Percentiles rank a stretch among this genome's conserved stretches.
Conservation (phyloP, 2,113 vertebrate genomes). For the Rhinolophus ferrumequinum region DNA sequence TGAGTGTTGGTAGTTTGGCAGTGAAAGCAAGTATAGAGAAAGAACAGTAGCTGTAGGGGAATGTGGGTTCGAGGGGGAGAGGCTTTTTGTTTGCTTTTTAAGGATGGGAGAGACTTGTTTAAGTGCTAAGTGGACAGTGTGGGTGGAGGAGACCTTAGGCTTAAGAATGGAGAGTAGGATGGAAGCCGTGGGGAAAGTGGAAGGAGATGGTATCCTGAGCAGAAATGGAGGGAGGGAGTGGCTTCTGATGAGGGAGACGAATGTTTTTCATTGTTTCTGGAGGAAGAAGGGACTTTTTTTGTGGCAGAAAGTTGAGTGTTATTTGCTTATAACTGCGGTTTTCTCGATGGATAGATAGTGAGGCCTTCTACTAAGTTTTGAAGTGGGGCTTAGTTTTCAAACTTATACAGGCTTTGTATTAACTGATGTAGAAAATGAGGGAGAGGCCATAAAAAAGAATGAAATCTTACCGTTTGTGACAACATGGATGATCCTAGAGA, state of each 20-base stretch:
- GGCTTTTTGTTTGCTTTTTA: neutral
- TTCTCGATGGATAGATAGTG: neutral
- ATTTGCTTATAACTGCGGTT: slow-evolving; percentile 37
- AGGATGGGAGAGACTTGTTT: neutral
- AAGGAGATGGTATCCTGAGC: neutral
- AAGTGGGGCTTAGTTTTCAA: neutral
- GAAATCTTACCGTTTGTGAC: too few relatives aligned
- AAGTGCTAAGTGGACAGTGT: neutral
- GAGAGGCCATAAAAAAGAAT: neutral
- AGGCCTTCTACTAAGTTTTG: neutral
- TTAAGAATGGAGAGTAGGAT: neutral
- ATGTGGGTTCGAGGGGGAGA: neutral
- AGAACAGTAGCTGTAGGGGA: neutral
- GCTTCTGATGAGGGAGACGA: neutral
- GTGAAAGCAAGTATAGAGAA: neutral
- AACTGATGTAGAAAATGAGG: neutral
- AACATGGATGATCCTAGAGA: too few relatives aligned
- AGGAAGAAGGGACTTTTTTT: neutral
- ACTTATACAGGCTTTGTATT: neutral
- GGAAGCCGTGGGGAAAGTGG: neutral
- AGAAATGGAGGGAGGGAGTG: too few relatives aligned
- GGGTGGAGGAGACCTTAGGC: neutral
- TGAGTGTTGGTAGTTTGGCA: neutral
- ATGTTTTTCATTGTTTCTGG: neutral
- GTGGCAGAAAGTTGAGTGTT: slow-evolving; percentile 18